Evolutionary conservation across 2,888 invertebrate species (phyloP).

Genomic region (Ennomos quercinarius): DNA sequence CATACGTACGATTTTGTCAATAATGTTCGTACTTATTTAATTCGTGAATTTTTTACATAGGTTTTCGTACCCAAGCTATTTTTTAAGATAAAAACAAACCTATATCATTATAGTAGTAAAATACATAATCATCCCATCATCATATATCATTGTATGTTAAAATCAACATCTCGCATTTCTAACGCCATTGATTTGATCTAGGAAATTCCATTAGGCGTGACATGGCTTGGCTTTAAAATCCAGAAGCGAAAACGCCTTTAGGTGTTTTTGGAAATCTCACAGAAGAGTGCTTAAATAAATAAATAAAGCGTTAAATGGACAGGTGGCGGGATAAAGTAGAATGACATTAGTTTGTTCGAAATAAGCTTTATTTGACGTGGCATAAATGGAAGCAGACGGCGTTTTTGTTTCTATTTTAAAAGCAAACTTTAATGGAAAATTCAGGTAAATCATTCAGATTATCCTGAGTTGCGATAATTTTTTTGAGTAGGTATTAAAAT

Average conservation of each 20-base stretch:
- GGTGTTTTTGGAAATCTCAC: constrained; percentile 5
- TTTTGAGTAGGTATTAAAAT: no score
- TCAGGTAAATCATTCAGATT: no score
- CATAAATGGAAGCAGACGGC: constrained; percentile 15
- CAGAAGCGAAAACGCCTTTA: background rate
- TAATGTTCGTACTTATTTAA: no score
- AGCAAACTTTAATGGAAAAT: no score
- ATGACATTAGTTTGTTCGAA: constrained; percentile 35
- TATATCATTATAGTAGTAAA: no score
- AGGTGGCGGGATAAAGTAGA: constrained; percentile 35
- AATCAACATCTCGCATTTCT: background rate
- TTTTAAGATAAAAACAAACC: no score
- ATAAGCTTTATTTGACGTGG: constrained; percentile 33
- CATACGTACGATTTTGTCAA: no score
- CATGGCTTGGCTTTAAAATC: constrained; percentile 3
- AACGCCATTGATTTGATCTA: background rate
- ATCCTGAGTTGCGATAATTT: no score
- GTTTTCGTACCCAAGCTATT: no score
- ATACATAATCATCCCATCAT: no score
- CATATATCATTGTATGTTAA: no score
- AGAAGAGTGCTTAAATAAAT: constrained; percentile 13
- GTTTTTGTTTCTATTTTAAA: constrained; percentile 2
- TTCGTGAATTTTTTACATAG: no score
- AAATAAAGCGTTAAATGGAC: constrained; percentile 29
- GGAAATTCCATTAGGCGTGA: constrained; percentile 1